Evolutionary conservation across 2,888 invertebrate genomes (phyloP), one percentile per base, ranked within the genome.

Genomic region (Eilema depressum): DNA sequence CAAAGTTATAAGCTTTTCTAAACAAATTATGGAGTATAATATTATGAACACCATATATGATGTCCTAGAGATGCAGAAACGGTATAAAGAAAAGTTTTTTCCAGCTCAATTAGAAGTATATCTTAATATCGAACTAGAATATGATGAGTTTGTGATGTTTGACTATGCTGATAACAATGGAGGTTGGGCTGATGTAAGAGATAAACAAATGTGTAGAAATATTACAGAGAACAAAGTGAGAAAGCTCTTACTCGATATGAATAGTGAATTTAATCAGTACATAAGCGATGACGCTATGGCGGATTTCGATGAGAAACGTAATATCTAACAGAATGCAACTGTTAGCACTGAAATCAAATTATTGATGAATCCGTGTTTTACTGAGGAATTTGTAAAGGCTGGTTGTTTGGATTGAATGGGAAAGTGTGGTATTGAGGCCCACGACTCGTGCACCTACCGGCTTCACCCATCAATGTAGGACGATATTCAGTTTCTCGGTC

Each of bases 121-220:
- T 62, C 74, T 84, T 23, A 71, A 88, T 66, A 80, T 91, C 26
- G 87, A 88, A 33, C 70, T 89, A 37, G 86, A 88, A 23, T 79
- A 83, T 20, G 85, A 88, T 33, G 86, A 87, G 12, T 86, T 80
- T 68, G 65, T 84, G 7, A 78, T 80, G 63, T 86, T 88, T 56
- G 89, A 89, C 75, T 86, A 88, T 63, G 74, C 80, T 17, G 85
- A 87, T 61, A 86, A 83, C 23, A 85, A 83, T 62, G 90, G 91
- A 4, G 91, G 90, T 11, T 90, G 90, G 88, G 89, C 77, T 65
- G 91, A 92, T 75, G 86, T 84, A 3, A 82, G 90, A 60, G 91
- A 92, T 71, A 87, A 79, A 76, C 78, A 77, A 3, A 76, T 92
- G 64, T 93, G 92, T 75, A 70, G 23, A 25, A 89, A 89, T 73